These are phyloP conservation scores for Semaprochilodus insignis DNA, from an alignment of 2,797 vertebrate species.

Conservation along the genomic window DNA sequence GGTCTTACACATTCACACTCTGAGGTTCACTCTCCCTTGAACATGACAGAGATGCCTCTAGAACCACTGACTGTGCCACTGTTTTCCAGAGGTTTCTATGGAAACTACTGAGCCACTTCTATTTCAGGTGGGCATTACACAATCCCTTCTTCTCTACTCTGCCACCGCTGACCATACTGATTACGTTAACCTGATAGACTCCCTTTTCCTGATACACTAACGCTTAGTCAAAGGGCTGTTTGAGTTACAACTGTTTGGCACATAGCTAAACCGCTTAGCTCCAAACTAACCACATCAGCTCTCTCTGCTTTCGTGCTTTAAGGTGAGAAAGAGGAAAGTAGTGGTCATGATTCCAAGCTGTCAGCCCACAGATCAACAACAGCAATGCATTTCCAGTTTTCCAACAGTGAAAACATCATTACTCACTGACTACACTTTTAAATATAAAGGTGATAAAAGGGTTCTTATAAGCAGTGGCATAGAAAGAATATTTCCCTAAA, in stretches of 20 bases:
- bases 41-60: conserved; percentile 71
- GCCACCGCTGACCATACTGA: conserved; percentile 66
- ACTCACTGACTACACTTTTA: neutral
- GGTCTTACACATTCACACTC: conserved; percentile 34
- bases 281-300: conserved; percentile 23
- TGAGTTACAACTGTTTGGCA: conserved; percentile 41
- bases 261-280: conserved; percentile 12
- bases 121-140: conserved; percentile 72
- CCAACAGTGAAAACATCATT: neutral
- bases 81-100: conserved; percentile 73
- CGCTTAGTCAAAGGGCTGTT: conserved; percentile 46
- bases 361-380: neutral
- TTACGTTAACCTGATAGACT: conserved; percentile 67
- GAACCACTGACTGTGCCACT: conserved; percentile 63
- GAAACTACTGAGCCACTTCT: conserved; percentile 75
- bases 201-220: conserved; percentile 58
- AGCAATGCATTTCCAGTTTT: conserved; percentile 1
- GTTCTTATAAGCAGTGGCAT: neutral
- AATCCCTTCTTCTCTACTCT: conserved; percentile 61
- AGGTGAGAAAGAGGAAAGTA: conserved; percentile 22
- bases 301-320: neutral
- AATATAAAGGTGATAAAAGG: no score
- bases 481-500: neutral
- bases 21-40: conserved; percentile 61
- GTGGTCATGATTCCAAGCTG: conserved; percentile 6